Conservation (phyloP, 2,888 invertebrate species). For the Metopia argyrocephala region DNA sequence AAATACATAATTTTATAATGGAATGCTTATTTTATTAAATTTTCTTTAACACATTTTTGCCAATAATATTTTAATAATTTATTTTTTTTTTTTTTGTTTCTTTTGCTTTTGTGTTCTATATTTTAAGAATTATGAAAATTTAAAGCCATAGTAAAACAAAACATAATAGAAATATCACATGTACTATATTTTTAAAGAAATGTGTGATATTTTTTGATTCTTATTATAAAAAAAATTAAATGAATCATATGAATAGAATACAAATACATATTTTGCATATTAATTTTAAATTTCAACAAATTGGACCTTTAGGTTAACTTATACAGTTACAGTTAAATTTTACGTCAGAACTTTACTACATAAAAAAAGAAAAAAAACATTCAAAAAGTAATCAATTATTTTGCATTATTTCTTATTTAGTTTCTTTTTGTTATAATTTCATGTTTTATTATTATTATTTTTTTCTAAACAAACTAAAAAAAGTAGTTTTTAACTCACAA, state of each 20-base stretch:
- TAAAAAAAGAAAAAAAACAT: no score
- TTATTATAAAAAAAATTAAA: conserved; percentile 4
- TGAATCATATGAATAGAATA: conserved; percentile 29
- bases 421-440: no score
- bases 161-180: conserved; percentile 50
- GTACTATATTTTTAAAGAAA: conserved; percentile 34
- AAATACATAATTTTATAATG: conserved; percentile 31
- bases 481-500: conserved; percentile 33
- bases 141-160: conserved; percentile 52
- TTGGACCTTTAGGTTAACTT: conserved; percentile 58
- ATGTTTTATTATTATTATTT: background rate
- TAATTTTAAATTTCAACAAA: conserved; percentile 50
- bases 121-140: conserved; percentile 48
- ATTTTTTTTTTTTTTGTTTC: no score
- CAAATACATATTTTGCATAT: background rate
- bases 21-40: conserved; percentile 51
- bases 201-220: conserved; percentile 6
- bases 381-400: no score
- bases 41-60: background rate
- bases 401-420: no score
- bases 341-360: background rate
- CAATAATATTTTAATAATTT: background rate
- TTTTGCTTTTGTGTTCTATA: no score
- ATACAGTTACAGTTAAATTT: conserved; percentile 42
- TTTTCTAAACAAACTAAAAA: conserved; percentile 24